Base-by-base conservation (phyloP, 2,888 invertebrate genomes). In the Cantharis rufa region DNA sequence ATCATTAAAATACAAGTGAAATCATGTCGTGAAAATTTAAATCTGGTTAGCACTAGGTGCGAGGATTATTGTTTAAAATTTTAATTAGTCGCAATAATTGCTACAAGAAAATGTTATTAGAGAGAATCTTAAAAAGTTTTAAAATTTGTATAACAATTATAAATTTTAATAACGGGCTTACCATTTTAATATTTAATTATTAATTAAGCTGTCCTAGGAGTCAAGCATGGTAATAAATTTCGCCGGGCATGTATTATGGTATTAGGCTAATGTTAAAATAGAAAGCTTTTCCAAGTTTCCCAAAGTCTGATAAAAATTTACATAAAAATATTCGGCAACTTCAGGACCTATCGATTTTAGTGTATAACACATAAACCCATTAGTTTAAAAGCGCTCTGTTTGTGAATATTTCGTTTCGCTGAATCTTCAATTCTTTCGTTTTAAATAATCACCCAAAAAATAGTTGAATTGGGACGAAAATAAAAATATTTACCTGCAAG, bases 401-500 rank as follows among this genome's bases (percentile, higher is more conserved):
- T 48, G 48, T 48, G 48, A 48, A 48, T 48, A 48, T 48, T 48
- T 48, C 48, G 48, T 48, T 48, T 48, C n/a, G 48, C n/a, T 48
- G 48, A 48, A 48, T 48, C 48, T 48, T 48, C n/a, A 48, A 48
- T 48, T 48, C 48, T n/a, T 48, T 7, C 13, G 7, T 48, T 48
- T n/a, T 48, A n/a, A 48, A 48, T 48, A 48, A 48, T n/a, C n/a
- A 48, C 7, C 2, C 7, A 48, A 48, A 48, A 48, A 48, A n/a
- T n/a, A n/a, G n/a, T 48, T 2, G 2, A 48, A 9, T 2, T 48
- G 48, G 1, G 7, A 7, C 48, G 13, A 48, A 62, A 69, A 74
- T 69, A 68, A 63, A 70, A n/a, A 28, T 28, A 83, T 86, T 83
- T 78, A 88, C 88, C 86, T 87, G 87, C 76, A 88, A 82, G 84